A percentile compares a stretch with the other conserved stretches of the same genome.
phyloP scores from a whole-genome alignment of 2,888 invertebrate species.

The Pseudanteris insignis region DNA sequence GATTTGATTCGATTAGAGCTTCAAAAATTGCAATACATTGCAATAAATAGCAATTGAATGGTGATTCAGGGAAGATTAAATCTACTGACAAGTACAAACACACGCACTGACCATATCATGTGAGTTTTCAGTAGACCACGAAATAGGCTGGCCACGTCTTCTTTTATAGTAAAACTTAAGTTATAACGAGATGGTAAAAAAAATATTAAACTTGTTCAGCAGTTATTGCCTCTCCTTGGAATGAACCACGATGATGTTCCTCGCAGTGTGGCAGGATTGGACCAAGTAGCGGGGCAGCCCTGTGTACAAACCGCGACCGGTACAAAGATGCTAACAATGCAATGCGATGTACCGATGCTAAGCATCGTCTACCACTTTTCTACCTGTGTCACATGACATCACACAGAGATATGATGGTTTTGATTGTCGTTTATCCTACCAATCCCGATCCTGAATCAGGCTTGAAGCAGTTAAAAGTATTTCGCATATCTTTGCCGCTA shows the following conservation, averaged over 20 bases:
- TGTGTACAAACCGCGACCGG: slow-evolving; percentile 60
- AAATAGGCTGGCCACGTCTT: slow-evolving; percentile 62
- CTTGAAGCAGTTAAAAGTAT: slow-evolving; percentile 14
- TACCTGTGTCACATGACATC: slow-evolving; percentile 64
- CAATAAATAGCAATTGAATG: slow-evolving; percentile 57
- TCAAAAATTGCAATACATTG: slow-evolving; percentile 30
- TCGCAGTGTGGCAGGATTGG: slow-evolving; percentile 47
- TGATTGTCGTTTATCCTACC: slow-evolving; percentile 61
- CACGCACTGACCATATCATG: slow-evolving; percentile 61
- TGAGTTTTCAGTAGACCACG: slow-evolving; percentile 66
- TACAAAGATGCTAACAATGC: slow-evolving; percentile 55
- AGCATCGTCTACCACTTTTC: slow-evolving; percentile 62
- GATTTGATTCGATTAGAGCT: slow-evolving; percentile 41
- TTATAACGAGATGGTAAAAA: slow-evolving; percentile 59
- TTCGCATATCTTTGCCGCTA: background rate
- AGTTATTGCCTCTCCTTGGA: slow-evolving; percentile 60
- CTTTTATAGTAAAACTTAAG: slow-evolving; percentile 50
- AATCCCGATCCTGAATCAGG: slow-evolving; percentile 52
- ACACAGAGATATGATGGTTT: slow-evolving; percentile 65
- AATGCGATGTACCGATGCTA: slow-evolving; percentile 62
- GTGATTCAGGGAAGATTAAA: slow-evolving; percentile 47
- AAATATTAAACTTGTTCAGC: slow-evolving; percentile 65
- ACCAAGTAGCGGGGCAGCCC: slow-evolving; percentile 52
- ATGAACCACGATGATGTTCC: slow-evolving; percentile 49
- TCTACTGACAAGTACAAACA: slow-evolving; percentile 50